phyloP scores from a whole-genome alignment of 2,888 invertebrate species.

The Tenthredo distinguenda region DNA sequence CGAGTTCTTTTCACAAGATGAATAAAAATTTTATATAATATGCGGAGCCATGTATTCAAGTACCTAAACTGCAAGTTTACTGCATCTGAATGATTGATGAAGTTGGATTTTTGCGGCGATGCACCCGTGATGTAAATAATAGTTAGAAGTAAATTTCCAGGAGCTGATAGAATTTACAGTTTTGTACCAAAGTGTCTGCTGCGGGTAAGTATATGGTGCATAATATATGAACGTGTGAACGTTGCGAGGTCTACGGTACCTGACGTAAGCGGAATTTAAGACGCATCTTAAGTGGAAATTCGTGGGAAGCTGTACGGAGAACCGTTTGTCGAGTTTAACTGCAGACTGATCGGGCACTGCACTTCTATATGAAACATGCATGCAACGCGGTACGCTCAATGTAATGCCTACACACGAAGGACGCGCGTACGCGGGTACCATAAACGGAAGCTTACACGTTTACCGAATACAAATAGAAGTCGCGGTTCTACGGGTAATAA shows the following conservation, averaged over 20 bases:
- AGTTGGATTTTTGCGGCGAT: neutral
- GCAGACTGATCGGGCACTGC: slow-evolving; percentile 46
- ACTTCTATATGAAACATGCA: slow-evolving; percentile 47
- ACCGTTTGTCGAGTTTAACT: slow-evolving; percentile 48
- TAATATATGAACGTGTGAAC: slow-evolving; percentile 9
- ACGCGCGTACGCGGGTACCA: slow-evolving; percentile 46
- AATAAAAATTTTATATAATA: neutral
- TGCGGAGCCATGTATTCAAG: neutral
- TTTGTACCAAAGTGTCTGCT: neutral
- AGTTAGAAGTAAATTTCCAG: neutral
- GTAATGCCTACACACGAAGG: slow-evolving; percentile 35
- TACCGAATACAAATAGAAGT: slow-evolving; percentile 39
- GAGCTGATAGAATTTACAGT: slow-evolving; percentile 33
- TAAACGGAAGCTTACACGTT: slow-evolving; percentile 49
- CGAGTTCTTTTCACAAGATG: neutral
- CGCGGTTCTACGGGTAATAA: slow-evolving; percentile 12
- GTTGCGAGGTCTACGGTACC: slow-evolving; percentile 37
- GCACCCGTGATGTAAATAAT: slow-evolving; percentile 1
- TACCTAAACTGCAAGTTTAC: neutral
- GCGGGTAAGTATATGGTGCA: slow-evolving; percentile 1
- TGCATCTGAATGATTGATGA: neutral
- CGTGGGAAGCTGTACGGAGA: slow-evolving; percentile 47
- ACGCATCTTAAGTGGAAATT: slow-evolving; percentile 42
- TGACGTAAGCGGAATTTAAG: slow-evolving; percentile 49
- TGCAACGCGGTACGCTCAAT: slow-evolving; percentile 28